Evolutionary conservation across 92 coral and sea anemone species (phyloP).

Genomic region (Phymanthus crucifer): DNA sequence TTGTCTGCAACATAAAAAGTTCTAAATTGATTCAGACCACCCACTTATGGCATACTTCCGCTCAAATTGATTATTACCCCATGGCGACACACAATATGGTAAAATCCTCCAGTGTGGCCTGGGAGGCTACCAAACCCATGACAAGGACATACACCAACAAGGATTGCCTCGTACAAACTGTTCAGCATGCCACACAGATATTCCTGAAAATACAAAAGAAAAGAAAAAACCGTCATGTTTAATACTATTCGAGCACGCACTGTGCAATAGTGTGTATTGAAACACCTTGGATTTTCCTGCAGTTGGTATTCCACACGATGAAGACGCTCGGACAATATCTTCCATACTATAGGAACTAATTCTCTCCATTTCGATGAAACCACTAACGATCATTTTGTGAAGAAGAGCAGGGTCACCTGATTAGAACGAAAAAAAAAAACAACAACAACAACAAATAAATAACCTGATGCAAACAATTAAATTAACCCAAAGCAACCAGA

Average conservation of each 20-base stretch:
- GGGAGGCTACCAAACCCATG: conserved; percentile 41
- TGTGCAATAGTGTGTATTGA: background rate
- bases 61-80: conserved; percentile 21
- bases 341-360: background rate
- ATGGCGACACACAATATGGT: conserved; percentile 49
- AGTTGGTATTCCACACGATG: conserved; percentile 26
- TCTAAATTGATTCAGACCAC: background rate
- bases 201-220: conserved; percentile 17
- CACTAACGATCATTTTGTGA: conserved; percentile 40
- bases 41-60: too few relatives aligned
- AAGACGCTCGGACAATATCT: conserved; percentile 2
- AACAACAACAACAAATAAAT: background rate
- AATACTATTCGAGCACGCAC: background rate
- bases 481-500: too few relatives aligned
- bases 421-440: too few relatives aligned
- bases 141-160: conserved; percentile 40
- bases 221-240: background rate
- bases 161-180: conserved; percentile 25
- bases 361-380: conserved; percentile 27
- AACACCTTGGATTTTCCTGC: conserved; percentile 33
- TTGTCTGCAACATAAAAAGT: background rate
- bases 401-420: conserved; percentile 51
- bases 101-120: conserved; percentile 55
- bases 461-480: too few relatives aligned
- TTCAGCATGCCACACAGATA: conserved; percentile 38